Conservation (phyloP, 2,888 invertebrate genomes). For the Sthenelais limicola region DNA sequence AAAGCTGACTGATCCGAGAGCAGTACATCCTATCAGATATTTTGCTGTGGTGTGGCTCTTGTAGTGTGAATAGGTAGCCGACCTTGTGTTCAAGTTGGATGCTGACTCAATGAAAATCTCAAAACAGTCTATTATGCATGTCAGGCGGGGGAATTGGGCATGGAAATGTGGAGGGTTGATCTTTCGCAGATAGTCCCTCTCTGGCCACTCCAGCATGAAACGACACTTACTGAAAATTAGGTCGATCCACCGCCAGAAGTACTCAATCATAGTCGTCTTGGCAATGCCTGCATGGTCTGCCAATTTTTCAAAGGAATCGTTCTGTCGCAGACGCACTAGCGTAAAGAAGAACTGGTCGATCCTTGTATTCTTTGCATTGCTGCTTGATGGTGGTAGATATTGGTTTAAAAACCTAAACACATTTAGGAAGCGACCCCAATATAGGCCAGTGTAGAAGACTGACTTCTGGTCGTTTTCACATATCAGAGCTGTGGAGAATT, state of each 20-base stretch:
- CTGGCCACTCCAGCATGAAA: constrained; percentile 10
- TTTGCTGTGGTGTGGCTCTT: constrained; percentile 17
- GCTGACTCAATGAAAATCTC: constrained; percentile 24
- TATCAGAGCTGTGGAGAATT: neutral
- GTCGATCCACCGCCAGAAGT: constrained; percentile 13
- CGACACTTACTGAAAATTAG: neutral
- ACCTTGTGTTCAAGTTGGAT: neutral
- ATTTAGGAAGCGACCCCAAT: neutral
- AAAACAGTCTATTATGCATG: constrained; percentile 36
- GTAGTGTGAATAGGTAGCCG: neutral
- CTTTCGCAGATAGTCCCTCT: neutral
- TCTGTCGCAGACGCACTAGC: neutral
- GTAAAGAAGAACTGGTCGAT: constrained; percentile 18
- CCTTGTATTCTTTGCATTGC: neutral
- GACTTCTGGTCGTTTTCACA: neutral
- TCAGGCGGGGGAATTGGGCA: constrained; percentile 4
- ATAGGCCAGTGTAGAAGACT: constrained; percentile 9
- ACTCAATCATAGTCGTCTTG: neutral
- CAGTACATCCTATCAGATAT: neutral
- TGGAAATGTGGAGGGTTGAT: neutral
- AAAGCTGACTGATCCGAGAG: constrained; percentile 8
- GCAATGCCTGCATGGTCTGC: neutral
- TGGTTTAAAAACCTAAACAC: neutral
- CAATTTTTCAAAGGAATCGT: constrained; percentile 10
- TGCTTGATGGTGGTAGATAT: neutral